phyloP scores from a whole-genome alignment of 2,113 vertebrate genomes.

The Brachyhypopomus gauderio region DNA sequence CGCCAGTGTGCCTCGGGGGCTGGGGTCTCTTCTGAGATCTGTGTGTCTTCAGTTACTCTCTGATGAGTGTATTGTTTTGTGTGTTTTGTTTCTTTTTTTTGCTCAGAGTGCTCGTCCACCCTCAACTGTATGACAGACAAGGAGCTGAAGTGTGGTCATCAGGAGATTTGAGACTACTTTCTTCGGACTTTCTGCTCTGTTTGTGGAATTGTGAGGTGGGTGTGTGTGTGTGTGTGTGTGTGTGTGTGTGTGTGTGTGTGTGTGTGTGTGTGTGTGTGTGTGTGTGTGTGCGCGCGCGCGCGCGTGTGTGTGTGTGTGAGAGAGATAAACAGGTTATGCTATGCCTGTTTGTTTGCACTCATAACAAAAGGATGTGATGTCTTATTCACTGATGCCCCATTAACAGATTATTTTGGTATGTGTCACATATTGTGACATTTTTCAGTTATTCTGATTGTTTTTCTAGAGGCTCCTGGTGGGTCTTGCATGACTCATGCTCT shows the following conservation, averaged over 20 bases:
- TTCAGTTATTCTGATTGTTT: constrained; percentile 47
- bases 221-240: constrained; percentile 45
- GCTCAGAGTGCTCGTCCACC: too few species aligned
- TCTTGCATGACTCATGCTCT: constrained; percentile 47
- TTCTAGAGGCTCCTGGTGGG: constrained; percentile 20
- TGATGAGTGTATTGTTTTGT: too few species aligned
- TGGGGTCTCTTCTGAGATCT: too few species aligned
- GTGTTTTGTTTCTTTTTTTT: too few species aligned
- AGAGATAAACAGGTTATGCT: neutral
- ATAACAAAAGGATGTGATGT: neutral
- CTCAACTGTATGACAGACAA: too few species aligned
- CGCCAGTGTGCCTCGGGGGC: too few species aligned
- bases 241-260: constrained; percentile 48
- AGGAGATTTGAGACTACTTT: too few species aligned
- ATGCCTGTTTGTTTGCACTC: neutral
- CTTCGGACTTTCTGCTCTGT: too few species aligned
- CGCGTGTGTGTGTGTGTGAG: constrained; percentile 43
- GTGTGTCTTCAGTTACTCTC: too few species aligned
- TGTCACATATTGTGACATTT: constrained; percentile 51
- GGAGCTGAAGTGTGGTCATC: too few species aligned
- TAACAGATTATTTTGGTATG: neutral
- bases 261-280: constrained; percentile 27
- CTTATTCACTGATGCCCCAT: neutral
- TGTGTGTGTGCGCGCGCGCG: constrained; percentile 55
- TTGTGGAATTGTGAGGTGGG: too few species aligned